Evolutionary conservation across 2,113 vertebrate genomes (phyloP).

Genomic region (Diadophis punctatus): DNA sequence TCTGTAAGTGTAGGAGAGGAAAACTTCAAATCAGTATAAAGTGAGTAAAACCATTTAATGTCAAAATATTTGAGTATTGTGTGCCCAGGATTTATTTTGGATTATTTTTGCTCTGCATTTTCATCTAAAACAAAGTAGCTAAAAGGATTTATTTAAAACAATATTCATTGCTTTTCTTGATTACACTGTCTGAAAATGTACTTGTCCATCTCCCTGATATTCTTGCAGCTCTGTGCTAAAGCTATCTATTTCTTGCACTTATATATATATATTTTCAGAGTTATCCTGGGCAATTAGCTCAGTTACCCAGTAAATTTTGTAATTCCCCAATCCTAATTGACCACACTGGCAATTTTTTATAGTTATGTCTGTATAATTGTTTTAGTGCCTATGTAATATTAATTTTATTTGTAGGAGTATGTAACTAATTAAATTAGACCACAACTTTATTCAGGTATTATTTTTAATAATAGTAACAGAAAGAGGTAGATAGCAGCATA

Average conservation of each 20-base stretch:
- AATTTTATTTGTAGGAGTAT: background rate
- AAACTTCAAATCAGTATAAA: background rate
- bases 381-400: background rate
- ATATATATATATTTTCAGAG: background rate
- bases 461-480: background rate
- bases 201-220: background rate
- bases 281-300: background rate
- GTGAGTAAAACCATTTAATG: background rate
- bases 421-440: background rate
- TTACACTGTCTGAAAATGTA: background rate
- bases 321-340: background rate
- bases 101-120: background rate
- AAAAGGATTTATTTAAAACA: background rate
- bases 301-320: background rate
- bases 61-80: background rate
- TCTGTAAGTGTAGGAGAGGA: background rate
- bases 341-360: background rate
- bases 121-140: background rate
- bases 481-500: background rate
- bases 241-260: background rate
- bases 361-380: background rate
- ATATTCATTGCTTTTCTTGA: background rate
- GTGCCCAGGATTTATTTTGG: background rate
- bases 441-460: background rate
- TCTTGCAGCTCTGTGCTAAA: background rate